These are phyloP conservation scores for Steatocranus sp. DNA, from an alignment of 2,797 vertebrate genomes.

Conservation along the genomic window DNA sequence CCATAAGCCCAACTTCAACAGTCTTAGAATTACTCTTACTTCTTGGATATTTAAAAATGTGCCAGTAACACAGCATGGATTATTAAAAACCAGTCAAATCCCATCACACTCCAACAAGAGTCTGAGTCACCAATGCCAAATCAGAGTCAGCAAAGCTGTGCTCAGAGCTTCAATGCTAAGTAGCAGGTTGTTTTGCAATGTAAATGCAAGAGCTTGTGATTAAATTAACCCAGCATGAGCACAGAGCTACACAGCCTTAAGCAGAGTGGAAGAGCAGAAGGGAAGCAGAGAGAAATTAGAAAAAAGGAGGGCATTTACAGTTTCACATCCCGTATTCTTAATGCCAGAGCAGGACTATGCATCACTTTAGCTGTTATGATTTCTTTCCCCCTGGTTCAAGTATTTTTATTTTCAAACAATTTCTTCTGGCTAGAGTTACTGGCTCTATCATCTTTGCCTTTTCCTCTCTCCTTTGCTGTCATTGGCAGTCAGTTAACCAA, in stretches of 20 bases:
- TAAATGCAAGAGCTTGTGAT: slow-evolving; percentile 66
- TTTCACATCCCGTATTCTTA: neutral
- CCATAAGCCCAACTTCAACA: neutral
- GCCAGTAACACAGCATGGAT: neutral
- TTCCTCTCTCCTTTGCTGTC: slow-evolving; percentile 2
- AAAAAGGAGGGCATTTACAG: slow-evolving; percentile 8
- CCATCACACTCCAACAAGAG: neutral
- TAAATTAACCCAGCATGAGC: slow-evolving; percentile 57
- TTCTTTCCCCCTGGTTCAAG: neutral
- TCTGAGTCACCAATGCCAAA: slow-evolving; percentile 16
- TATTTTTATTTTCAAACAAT: neutral
- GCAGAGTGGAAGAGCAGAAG: slow-evolving; percentile 7
- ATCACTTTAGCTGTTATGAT: neutral
- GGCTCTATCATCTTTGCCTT: neutral
- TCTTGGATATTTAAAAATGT: neutral
- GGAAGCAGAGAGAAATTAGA: neutral
- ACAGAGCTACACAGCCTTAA: slow-evolving; percentile 34
- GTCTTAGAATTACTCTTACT: neutral
- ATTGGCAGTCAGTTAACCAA: slow-evolving; percentile 31
- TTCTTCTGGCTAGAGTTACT: neutral
- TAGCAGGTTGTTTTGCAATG: slow-evolving; percentile 63
- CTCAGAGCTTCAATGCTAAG: slow-evolving; percentile 31
- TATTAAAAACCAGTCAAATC: slow-evolving; percentile 31
- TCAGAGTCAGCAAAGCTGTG: slow-evolving; percentile 22
- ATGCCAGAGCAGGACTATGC: neutral